Evolutionary conservation across 2,888 invertebrate species (phyloP).

Genomic region (Ethmia dodecea): DNA sequence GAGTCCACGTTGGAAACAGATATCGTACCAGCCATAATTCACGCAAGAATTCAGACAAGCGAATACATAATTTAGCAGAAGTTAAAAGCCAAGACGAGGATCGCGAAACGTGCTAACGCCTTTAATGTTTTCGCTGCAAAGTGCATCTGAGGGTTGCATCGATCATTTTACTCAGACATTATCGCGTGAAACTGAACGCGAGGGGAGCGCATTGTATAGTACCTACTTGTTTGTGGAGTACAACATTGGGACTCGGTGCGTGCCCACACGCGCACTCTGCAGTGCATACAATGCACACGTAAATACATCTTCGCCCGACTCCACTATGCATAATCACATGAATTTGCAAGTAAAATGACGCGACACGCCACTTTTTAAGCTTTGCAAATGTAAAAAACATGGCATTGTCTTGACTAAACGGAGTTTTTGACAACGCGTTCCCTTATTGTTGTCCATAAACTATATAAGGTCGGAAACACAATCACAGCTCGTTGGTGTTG

Average conservation of each 20-base stretch:
- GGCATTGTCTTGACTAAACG: conserved; percentile 45
- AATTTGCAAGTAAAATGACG: conserved; percentile 71
- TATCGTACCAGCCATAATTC: conserved; percentile 11
- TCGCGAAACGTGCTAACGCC: conserved; percentile 17
- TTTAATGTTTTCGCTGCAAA: conserved; percentile 37
- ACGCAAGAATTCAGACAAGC: conserved; percentile 12
- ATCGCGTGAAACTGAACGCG: conserved; percentile 40
- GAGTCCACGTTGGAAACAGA: conserved; percentile 18
- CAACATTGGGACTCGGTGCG: conserved; percentile 36
- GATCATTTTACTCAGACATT: conserved; percentile 42
- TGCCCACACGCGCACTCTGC: conserved; percentile 55
- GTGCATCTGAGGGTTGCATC: conserved; percentile 44
- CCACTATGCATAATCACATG: conserved; percentile 63
- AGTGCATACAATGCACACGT: conserved; percentile 64
- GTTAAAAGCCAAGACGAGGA: conserved; percentile 12
- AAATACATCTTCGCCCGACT: conserved; percentile 61
- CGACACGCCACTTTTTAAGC: conserved; percentile 61
- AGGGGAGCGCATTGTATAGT: conserved; percentile 22
- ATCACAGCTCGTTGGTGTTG: conserved; percentile 22
- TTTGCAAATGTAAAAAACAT: conserved; percentile 57
- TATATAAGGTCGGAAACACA: conserved; percentile 48
- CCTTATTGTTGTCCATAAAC: conserved; percentile 38
- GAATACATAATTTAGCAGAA: conserved; percentile 14
- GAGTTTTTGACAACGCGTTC: conserved; percentile 30
- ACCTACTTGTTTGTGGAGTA: conserved; percentile 21